A percentile compares a stretch with the other conserved stretches of the same genome.
These are phyloP conservation scores for Himalopsyche anomala DNA, from an alignment of 2,888 invertebrate species.

Conservation along the genomic window DNA sequence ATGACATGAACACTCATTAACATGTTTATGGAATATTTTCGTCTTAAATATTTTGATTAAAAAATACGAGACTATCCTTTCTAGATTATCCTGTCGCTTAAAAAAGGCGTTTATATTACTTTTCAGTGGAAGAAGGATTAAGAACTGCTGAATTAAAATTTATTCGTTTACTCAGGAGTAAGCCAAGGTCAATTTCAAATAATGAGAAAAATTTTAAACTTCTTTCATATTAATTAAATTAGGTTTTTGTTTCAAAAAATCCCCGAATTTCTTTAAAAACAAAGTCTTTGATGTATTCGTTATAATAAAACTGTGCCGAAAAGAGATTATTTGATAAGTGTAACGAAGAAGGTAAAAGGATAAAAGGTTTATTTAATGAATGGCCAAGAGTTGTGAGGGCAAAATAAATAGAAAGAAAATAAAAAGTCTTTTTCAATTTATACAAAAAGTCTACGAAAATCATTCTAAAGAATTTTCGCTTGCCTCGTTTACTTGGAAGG, in stretches of 20 bases:
- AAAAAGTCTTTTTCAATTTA: constrained; percentile 26
- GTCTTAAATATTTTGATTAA: too few relatives aligned
- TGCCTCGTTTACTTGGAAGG: constrained; percentile 12
- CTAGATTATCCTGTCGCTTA: too few relatives aligned
- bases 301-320: constrained; percentile 48
- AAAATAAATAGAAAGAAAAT: constrained; percentile 44
- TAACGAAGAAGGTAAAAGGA: constrained; percentile 54
- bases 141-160: neutral
- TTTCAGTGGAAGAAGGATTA: neutral
- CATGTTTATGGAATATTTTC: too few relatives aligned
- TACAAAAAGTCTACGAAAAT: constrained; percentile 7
- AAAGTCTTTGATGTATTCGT: constrained; percentile 49
- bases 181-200: constrained; percentile 5
- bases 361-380: constrained; percentile 56
- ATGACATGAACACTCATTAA: too few relatives aligned
- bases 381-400: constrained; percentile 52
- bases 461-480: constrained; percentile 19
- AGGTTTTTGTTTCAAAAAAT: constrained; percentile 27
- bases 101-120: neutral
- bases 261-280: constrained; percentile 9
- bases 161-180: constrained; percentile 4
- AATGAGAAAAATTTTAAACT: neutral
- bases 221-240: neutral
- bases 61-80: too few relatives aligned
- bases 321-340: constrained; percentile 59